Evolutionary conservation across 2,797 vertebrate genomes (phyloP), one percentile per base, ranked within the genome.

Genomic region (Trachurus trachurus): DNA sequence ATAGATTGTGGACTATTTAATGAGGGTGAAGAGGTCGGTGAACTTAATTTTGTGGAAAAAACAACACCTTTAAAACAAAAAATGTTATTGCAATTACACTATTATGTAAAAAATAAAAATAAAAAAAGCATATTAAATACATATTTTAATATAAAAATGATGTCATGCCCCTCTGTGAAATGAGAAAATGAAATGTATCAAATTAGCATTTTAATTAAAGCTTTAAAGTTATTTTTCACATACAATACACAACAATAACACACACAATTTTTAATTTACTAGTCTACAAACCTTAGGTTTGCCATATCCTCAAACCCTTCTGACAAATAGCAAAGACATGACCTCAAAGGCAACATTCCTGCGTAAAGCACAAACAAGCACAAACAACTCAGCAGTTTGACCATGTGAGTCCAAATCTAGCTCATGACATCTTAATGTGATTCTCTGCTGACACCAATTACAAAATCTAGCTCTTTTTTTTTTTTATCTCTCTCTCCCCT

Each of bases 351-450:
- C 62, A 54, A 26, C 56, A 66, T 54, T 42, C 16, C 49, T 22
- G 39, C 10, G 49, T 34, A 56, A 13, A 39, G 50, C n/a, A 54
- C 72, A 83, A 83, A 82, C 60, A 82, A 22, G 50, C 29, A 54
- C 72, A 83, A 83, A 82, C 60, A 82, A 22, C 75, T 76, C 77
- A 80, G 54, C 76, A 58, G 76, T 71, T 60, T 50, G 57, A 87
- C 2, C 84, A 87, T 76, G 82, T 76, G 82, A 86, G 82, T 78
- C 65, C 53, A 70, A 53, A 71, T 74, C 15, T 26, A 58, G 57
- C 83, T 81, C 86, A 76, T 76, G 87, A 84, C 80, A 76, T 77
- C 37, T 75, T 29, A 63, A 81, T 82, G 75, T 79, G 69, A 82
- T 34, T 9, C 37, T 53, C 65, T 60, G 64, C 72, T 81, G 76